Conservation (phyloP, 1,140 invertebrate species). For the Phymastichus coffea region DNA sequence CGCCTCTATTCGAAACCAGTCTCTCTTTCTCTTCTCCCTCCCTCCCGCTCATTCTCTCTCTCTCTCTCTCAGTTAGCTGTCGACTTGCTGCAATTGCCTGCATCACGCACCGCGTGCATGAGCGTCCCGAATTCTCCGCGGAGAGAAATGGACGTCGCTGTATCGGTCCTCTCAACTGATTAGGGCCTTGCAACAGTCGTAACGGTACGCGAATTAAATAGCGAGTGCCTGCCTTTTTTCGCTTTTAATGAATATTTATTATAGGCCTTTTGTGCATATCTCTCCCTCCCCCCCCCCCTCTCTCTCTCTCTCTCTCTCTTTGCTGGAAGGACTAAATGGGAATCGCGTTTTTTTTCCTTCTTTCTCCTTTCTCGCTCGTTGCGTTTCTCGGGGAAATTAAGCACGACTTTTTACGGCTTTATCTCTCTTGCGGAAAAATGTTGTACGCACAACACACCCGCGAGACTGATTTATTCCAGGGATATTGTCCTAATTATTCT, state of each 20-base stretch:
- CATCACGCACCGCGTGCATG: no score
- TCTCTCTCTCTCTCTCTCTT: not conserved
- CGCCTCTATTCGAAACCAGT: not conserved
- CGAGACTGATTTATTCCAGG: no score
- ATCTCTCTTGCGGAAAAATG: not conserved
- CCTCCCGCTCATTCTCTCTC: no score
- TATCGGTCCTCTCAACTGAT: conserved; percentile 12
- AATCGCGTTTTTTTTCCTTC: no score
- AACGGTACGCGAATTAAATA: conserved; percentile 21
- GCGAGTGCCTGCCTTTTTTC: not conserved
- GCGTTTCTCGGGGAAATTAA: no score
- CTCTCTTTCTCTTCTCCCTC: conserved; percentile 17
- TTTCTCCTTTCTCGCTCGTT: no score
- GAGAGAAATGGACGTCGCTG: not conserved
- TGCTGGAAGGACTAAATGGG: no score
- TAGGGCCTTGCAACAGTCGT: conserved; percentile 8
- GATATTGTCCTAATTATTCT: no score
- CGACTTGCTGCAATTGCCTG: conserved; percentile 44
- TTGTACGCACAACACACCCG: not conserved
- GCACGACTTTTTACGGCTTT: no score
- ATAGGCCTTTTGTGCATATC: no score
- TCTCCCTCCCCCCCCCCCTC: not conserved
- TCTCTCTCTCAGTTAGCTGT: no score
- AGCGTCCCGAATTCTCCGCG: conserved; percentile 40
- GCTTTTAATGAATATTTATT: no score